Percentiles rank a stretch among this genome's conserved stretches.
phyloP scores from a whole-genome alignment of 2,888 invertebrate genomes.

The Perizoma flavofasciatum region DNA sequence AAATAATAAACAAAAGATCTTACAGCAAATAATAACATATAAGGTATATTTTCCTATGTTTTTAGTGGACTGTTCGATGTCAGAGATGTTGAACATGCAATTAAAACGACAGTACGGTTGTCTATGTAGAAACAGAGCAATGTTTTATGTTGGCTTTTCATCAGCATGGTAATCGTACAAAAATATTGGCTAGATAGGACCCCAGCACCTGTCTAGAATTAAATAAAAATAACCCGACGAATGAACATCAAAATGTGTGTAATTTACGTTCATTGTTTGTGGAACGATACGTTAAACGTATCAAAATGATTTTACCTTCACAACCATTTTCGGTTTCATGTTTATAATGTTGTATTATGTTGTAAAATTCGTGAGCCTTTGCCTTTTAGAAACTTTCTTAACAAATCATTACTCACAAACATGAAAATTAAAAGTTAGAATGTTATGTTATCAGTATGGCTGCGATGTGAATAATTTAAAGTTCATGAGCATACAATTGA shows the following conservation, averaged over 20 bases:
- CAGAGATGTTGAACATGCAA: constrained; percentile 59
- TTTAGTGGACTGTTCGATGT: constrained; percentile 29
- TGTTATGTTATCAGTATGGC: constrained; percentile 6
- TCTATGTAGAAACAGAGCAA: constrained; percentile 54
- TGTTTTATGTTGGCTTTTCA: constrained; percentile 79
- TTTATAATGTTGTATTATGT: constrained; percentile 15
- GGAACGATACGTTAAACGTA: constrained; percentile 59
- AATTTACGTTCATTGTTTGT: constrained; percentile 68
- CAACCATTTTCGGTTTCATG: constrained; percentile 23
- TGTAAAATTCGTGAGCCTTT: constrained; percentile 15
- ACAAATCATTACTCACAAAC: constrained; percentile 12
- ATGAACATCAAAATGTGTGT: constrained; percentile 66
- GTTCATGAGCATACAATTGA: too few relatives aligned
- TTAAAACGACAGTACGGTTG: constrained; percentile 57
- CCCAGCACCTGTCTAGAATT: constrained; percentile 77
- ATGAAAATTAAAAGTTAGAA: constrained; percentile 20
- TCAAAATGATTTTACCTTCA: constrained; percentile 43
- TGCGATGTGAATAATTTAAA: too few relatives aligned
- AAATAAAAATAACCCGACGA: constrained; percentile 79
- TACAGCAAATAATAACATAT: too few relatives aligned
- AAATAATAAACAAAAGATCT: too few relatives aligned
- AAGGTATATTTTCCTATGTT: too few relatives aligned
- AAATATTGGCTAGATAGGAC: constrained; percentile 74
- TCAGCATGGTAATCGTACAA: constrained; percentile 82
- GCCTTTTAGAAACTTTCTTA: constrained; percentile 13